These are phyloP conservation scores for Burhinus bistriatus DNA, from an alignment of 2,113 vertebrate genomes.

Conservation along the genomic window DNA sequence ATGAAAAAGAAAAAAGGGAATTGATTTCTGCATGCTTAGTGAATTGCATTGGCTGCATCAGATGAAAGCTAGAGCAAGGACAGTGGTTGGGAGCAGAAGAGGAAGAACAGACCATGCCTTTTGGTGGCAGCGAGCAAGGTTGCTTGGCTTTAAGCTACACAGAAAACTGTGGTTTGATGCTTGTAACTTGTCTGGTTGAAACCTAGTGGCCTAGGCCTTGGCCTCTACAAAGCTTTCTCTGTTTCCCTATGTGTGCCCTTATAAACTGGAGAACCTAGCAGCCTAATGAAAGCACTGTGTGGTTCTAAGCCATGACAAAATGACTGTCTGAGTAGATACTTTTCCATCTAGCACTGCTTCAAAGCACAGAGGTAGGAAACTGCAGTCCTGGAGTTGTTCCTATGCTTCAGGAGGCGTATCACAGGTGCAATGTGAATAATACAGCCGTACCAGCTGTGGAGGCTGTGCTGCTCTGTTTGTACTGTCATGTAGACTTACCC, in stretches of 20 bases:
- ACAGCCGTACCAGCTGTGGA: accelerated
- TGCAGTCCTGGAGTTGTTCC: neutral
- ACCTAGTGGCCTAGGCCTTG: neutral
- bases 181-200: neutral
- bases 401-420: neutral
- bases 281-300: neutral
- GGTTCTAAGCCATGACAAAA: neutral
- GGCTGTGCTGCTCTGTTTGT: accelerated
- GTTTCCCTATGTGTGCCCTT: neutral
- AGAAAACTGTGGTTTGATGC: neutral
- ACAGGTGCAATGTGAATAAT: accelerated
- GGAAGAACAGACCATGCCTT: neutral
- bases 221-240: neutral
- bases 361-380: neutral
- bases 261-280: neutral
- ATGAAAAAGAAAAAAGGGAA: neutral
- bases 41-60: neutral
- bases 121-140: neutral
- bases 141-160: neutral
- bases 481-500: neutral
- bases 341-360: neutral
- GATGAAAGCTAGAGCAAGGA: neutral
- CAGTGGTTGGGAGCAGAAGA: neutral
- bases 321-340: neutral
- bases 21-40: neutral